Evolutionary conservation across 2,888 invertebrate genomes (phyloP).

Genomic region (Acleris laterana): DNA sequence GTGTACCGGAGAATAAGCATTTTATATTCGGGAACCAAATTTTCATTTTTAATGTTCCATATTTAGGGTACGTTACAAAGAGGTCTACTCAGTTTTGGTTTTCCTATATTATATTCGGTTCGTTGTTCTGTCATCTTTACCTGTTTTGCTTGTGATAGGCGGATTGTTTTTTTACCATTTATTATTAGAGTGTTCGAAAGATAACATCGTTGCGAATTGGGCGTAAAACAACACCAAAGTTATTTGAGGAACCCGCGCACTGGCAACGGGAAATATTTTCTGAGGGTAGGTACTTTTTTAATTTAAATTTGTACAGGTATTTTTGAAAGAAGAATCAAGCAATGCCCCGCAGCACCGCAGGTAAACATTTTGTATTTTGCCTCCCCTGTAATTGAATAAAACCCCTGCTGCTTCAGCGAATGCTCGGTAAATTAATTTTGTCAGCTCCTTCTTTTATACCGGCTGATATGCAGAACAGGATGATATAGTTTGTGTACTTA

Average conservation of each 20-base stretch:
- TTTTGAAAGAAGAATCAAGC: conserved; percentile 60
- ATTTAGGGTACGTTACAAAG: conserved; percentile 6
- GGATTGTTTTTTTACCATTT: background rate
- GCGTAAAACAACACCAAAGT: conserved; percentile 6
- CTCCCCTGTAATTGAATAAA: conserved; percentile 76
- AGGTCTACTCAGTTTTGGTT: background rate
- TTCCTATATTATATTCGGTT: no score
- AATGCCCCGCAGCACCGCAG: conserved; percentile 66
- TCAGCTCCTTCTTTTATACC: conserved; percentile 62
- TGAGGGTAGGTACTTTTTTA: conserved; percentile 37
- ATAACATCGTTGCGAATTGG: background rate
- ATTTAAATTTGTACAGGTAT: conserved; percentile 57
- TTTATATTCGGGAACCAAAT: conserved; percentile 11
- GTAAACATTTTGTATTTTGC: conserved; percentile 70
- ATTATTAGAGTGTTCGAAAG: background rate
- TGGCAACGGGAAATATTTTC: conserved; percentile 9
- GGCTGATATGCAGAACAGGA: conserved; percentile 55
- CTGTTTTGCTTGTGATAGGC: background rate
- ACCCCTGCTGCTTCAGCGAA: conserved; percentile 67
- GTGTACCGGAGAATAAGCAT: conserved; percentile 5
- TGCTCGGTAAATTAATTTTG: conserved; percentile 72
- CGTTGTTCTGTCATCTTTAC: no score
- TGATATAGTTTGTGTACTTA: conserved; percentile 16
- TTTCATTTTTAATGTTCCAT: conserved; percentile 14
- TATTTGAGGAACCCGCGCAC: conserved; percentile 11